A percentile compares a stretch with the other conserved stretches of the same genome.
phyloP scores from a whole-genome alignment of 1,140 invertebrate species.

The Theocolax elegans region DNA sequence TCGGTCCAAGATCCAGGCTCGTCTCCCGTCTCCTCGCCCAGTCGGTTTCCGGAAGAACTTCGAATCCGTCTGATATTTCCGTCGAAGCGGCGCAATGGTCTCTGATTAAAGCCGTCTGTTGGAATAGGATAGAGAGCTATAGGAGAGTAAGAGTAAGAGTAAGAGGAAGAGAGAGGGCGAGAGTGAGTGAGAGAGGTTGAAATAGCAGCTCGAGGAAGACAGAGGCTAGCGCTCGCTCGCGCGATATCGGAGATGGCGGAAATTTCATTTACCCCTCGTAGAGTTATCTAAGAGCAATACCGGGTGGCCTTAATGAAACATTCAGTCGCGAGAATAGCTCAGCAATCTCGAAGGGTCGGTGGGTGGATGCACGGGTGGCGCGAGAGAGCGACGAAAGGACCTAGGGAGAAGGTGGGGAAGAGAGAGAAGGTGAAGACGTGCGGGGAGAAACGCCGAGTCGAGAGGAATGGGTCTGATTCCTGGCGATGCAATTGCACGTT shows the following conservation, averaged over 20 bases:
- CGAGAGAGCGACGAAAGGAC: constrained; percentile 44
- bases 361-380: constrained; percentile 33
- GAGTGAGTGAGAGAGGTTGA: constrained; percentile 18
- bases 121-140: constrained; percentile 27
- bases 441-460: constrained; percentile 47
- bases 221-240: constrained; percentile 48
- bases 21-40: constrained; percentile 32
- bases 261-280: constrained; percentile 69
- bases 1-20: constrained; percentile 36
- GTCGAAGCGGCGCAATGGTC: constrained; percentile 60
- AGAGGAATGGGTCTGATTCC: constrained; percentile 65
- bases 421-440: constrained; percentile 42
- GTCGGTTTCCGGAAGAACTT: constrained; percentile 48
- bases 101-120: constrained; percentile 62
- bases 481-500: constrained; percentile 68
- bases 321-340: constrained; percentile 69
- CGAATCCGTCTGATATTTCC: constrained; percentile 59
- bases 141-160: constrained; percentile 30
- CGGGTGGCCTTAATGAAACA: constrained; percentile 69
- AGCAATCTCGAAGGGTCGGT: constrained; percentile 68
- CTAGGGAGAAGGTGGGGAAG: constrained; percentile 44
- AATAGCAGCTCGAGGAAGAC: constrained; percentile 41
- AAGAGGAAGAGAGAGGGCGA: constrained; percentile 25
- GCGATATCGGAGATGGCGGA: constrained; percentile 68
- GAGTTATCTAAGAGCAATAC: constrained; percentile 70